Conservation (phyloP, 2,797 vertebrate species). For the Psittacula echo region DNA sequence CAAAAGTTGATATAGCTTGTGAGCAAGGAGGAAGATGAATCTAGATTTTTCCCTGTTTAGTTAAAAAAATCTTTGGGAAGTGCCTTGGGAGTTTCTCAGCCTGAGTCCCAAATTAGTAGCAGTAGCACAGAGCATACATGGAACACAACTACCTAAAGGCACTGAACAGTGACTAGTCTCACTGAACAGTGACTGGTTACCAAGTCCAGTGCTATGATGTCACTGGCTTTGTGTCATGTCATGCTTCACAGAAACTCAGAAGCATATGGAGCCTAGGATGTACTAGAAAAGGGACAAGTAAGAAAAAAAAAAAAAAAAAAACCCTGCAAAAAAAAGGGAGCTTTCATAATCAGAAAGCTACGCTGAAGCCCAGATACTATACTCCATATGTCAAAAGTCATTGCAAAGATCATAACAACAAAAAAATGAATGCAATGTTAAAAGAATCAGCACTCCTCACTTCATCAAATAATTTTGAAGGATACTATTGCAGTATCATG, state of each 20-base stretch:
- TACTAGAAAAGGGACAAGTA: no score
- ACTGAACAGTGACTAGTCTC: background rate
- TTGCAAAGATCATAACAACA: background rate
- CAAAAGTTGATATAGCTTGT: background rate
- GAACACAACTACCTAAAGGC: background rate
- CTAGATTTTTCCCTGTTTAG: background rate
- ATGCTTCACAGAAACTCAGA: background rate
- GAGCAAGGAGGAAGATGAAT: background rate
- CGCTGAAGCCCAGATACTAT: background rate
- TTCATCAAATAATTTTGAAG: background rate
- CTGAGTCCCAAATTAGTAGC: background rate
- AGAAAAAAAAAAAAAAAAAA: no score
- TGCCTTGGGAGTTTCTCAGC: background rate
- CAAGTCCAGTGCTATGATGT: accelerated
- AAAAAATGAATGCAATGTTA: background rate
- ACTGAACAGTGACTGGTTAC: background rate
- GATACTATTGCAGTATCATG: background rate
- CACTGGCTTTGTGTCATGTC: background rate
- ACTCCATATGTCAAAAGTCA: background rate
- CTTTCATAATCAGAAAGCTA: background rate
- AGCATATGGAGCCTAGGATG: background rate
- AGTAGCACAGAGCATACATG: background rate
- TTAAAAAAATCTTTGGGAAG: background rate
- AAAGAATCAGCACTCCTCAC: background rate
- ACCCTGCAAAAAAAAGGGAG: background rate